Base-by-base conservation (phyloP, 2,888 invertebrate species). In the Coecobrya sp. region DNA sequence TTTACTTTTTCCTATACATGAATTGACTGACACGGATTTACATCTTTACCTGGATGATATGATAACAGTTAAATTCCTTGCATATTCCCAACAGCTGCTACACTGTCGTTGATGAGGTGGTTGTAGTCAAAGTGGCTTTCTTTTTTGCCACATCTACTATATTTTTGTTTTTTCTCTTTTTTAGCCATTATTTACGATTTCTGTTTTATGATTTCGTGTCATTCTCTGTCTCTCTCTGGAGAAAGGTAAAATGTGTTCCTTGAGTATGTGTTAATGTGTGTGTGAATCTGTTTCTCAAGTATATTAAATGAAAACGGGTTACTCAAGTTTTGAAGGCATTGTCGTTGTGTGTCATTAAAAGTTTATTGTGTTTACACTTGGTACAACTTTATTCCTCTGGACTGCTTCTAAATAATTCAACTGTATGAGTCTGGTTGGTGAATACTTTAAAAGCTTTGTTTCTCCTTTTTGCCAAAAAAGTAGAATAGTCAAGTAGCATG, bases 51-150 rank as follows among this genome's bases (percentile, higher is more conserved):
- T 89, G 25, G 22, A 59, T 36, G 70, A 70, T 70, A 59, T 36
- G 70, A 70, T 70, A 81, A 52, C 68, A 30, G 25, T 89, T 89
- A 36, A 52, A 36, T 68, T 62, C 27, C 52, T 79, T 16, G 49
- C 49, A 55, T 86, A 82, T 89, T 89, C 82, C 70, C 82, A 82
- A 52, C 89, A 89, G 89, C 89, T 89, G 82, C 89, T 82, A 45
- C 27, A 68, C 49, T 55, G 73, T 36, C 19, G 49, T 79, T 79
- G 79, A 52, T 79, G 79, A 79, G 79, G 16, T 86, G 79, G 79
- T 45, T 16, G 1, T 27, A 27, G 79, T 52, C 7, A 79, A 79
- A 79, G 22, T 79, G 79, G 79, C 79, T 79, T n/a, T n/a, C n/a
- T 10, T 52, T 52, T 79, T 79, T 82, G 89, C 82, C 82, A 89